These are phyloP conservation scores for Enteromius treurensis DNA, from an alignment of 2,797 vertebrate species.

Conservation along the genomic window DNA sequence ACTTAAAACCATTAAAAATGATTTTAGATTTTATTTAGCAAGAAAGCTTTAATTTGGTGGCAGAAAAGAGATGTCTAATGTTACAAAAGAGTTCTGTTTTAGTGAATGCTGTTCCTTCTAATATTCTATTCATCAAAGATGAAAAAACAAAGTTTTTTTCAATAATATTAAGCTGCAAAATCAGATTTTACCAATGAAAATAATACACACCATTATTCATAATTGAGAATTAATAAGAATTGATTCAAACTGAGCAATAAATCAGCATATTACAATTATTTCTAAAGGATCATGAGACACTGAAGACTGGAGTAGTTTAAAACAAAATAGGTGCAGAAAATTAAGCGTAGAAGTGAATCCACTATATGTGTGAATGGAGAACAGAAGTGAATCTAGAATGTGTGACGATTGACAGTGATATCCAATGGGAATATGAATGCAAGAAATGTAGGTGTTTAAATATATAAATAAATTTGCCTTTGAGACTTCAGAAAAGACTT, in stretches of 20 bases:
- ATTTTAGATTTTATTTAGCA: background rate
- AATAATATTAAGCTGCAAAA: background rate
- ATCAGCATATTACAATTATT: background rate
- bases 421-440: background rate
- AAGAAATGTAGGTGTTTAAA: background rate
- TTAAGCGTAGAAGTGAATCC: background rate
- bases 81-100: background rate
- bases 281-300: background rate
- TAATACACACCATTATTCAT: background rate
- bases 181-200: background rate
- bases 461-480: background rate
- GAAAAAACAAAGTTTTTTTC: background rate
- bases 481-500: background rate
- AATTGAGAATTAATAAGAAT: background rate
- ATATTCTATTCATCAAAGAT: background rate
- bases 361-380: background rate
- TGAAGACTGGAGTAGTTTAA: background rate
- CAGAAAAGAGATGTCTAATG: background rate
- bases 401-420: background rate
- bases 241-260: background rate
- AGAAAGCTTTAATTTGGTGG: background rate
- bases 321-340: background rate
- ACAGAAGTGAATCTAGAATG: background rate
- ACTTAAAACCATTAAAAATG: background rate
- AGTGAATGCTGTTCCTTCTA: background rate